Base-by-base conservation (phyloP, 2,888 invertebrate genomes). In the Cyrtodaria siliqua region DNA sequence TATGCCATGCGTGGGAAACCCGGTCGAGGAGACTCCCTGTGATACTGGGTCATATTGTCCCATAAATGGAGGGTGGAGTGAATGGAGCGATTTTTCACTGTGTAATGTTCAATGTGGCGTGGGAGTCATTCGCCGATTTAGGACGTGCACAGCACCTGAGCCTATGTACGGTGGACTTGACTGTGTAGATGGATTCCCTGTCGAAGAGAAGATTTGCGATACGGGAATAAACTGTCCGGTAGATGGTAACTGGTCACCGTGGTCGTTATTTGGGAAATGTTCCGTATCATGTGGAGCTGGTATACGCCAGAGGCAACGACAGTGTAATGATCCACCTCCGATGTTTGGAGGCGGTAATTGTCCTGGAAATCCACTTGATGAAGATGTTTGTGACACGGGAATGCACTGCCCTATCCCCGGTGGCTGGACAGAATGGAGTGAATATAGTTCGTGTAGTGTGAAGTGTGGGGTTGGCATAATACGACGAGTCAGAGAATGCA, bases 231-330 rank as follows among this genome's bases (percentile, higher is more conserved):
- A 23, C 3, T 84, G 84, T 69, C 81, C 84, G 2, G 53, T 80
- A 23, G 72, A 80, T 50, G 83, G 83, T 12, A 59, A 67, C 20
- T 83, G 80, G 76, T 72, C 73, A 9, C 59, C 33, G 9, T 83
- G 83, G 83, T 47, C 63, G 3, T 26, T 52, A 12, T 83, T 49
- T 55, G 24, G 53, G 0, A 16, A n/a, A n/a, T 83, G 83, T 62
- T 76, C 71, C 12, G 73, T 44, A n/a, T n/a, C n/a, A 16, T 83
- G 83, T 50, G 83, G 80, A 14, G 24, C 26, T 0, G 83, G 83
- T 18, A 47, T 60, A 1, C 57, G 56, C 44, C 27, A 47, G 9
- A 56, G 83, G 12, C 38, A 14, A 4, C 53, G 83, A 29, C 26
- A 27, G 42, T 83, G 83, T 40, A 57, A 78, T 42, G 63, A 70